Evolutionary conservation across 2,888 invertebrate species (phyloP), one percentile per base, ranked within the genome.

Genomic region (Drosophila paucipuncta): DNA sequence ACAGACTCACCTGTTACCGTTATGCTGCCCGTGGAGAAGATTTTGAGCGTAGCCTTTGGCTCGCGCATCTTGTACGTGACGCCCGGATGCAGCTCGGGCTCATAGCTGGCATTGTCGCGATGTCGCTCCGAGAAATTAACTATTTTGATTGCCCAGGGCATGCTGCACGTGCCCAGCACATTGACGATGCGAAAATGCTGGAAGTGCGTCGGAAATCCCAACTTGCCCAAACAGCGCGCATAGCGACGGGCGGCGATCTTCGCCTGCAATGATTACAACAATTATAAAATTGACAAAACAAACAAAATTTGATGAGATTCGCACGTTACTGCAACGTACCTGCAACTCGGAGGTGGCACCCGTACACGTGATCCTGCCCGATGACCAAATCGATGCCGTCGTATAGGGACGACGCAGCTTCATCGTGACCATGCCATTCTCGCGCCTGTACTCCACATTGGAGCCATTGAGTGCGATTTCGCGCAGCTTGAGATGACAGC

Each of bases 331-430:
- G 9, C 31, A 31, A 31, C 31, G 31, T 13, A 57, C 57, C 57
- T 57, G 57, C 13, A 13, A 3, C 60, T 85, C 85, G 0, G 85
- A 85, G 11, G 85, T 85, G 59, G 86, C 91, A 2, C 88, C 88
- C 0, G 91, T 90, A 30, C 89, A 89, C 1, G 89, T 99, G 68
- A 99, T 96, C 94, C 99, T 98, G 5, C 99, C 99, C 67, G 99
- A 99, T 65, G 99, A 99, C 98, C 99, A 99, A 92, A 99, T 98
- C 80, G 98, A 99, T 47, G 99, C 99, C 54, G 99, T 99, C 53
- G 98, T 98, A 92, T 97, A 97, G 7, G 99, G 99, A 91, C 97
- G 96, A 76, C 99, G 95, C 82, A 99, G 94, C 94, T 99, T 99
- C 99, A 99, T 99, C 67, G 98, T 98, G 73, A 99, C 97, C 97